These are phyloP conservation scores for Argyra leucocephala DNA, from an alignment of 2,888 invertebrate species.

Conservation along the genomic window DNA sequence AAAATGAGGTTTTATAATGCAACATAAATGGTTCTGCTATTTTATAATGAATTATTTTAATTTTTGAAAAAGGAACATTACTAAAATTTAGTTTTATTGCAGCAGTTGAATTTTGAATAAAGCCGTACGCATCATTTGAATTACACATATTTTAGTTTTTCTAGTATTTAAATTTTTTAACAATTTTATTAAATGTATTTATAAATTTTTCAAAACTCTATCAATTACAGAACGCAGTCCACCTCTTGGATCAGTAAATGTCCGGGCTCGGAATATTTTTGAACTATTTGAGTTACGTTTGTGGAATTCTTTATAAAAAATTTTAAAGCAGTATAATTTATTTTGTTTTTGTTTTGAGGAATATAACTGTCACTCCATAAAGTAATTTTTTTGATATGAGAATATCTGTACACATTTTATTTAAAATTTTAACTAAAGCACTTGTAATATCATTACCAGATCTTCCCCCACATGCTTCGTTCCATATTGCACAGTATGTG, in stretches of 20 bases:
- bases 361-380: conserved; percentile 10
- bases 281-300: background rate
- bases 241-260: background rate
- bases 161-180: background rate
- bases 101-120: background rate
- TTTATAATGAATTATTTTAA: background rate
- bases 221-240: background rate
- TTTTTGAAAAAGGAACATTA: background rate
- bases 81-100: background rate
- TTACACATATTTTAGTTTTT: background rate
- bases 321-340: background rate
- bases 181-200: background rate
- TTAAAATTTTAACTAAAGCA: conserved; percentile 12
- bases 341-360: conserved; percentile 9
- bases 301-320: background rate
- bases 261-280: background rate
- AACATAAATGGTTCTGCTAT: background rate
- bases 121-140: background rate
- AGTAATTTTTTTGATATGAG: background rate
- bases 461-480: conserved; percentile 4
- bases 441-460: conserved; percentile 7
- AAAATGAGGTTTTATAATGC: conserved; percentile 11
- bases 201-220: too few species aligned
- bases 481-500: conserved; percentile 18
- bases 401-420: background rate